Evolutionary conservation across 2,113 vertebrate genomes (phyloP), one percentile per base, ranked within the genome.

Genomic region (Rutilus rutilus): DNA sequence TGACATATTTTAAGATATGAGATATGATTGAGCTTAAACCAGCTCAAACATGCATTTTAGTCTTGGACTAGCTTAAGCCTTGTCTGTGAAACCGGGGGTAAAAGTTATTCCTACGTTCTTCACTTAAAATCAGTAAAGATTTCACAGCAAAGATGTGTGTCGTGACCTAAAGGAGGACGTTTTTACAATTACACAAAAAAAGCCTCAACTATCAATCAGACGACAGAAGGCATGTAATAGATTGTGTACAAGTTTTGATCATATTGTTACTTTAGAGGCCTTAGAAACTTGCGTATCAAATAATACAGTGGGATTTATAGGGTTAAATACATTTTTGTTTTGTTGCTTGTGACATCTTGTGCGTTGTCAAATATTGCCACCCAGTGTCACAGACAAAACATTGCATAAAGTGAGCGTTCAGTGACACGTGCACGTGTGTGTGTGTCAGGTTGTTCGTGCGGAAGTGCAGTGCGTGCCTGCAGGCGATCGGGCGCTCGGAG

Each of bases 381-480:
- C 89, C 60, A 86, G 88, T 89, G 89, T 81, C 21, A 33, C n/a
- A 19, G 0, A 65, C 42, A 6, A 25, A 74, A 59, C 81, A 89
- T 23, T 89, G 75, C 86, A 87, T n/a, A 42, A 60, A 57, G 5
- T 12, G 30, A 79, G 8, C 12, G 15, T 33, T 52, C n/a, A 76
- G 19, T 54, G 52, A 50, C 25, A 54, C 8, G 10, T 59, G 3
- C 71, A 15, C 78, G 3, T 77, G 39, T 42, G 21, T 47, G 52
- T 62, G 59, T 81, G n/a, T 74, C 92, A 97, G 97, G 93, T 84
- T 97, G 45, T 97, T 97, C 92, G 95, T 96, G 88, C 95, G 96
- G 86, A 97, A 97, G 90, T 97, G 97, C 94, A 97, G 96, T 57
- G 94, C 96, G 23, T 97, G 97, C 87, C 86, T 96, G 89, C 95